Base-by-base conservation (phyloP, 2,888 invertebrate species). In the Dolichopus griseipennis region DNA sequence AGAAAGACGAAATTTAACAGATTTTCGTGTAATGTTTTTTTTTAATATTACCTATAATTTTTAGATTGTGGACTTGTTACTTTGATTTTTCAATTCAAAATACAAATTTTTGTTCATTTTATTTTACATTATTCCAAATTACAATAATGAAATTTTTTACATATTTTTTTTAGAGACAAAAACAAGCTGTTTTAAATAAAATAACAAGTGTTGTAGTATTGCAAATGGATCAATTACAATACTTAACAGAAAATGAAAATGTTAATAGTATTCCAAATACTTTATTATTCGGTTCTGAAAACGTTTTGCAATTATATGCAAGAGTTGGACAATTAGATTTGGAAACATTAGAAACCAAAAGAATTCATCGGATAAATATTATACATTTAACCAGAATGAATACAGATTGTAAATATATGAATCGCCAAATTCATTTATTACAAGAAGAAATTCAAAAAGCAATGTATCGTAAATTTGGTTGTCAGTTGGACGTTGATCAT, bases 181-280 rank as follows among this genome's bases (percentile, higher is more conserved):
- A 91, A 79, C 94, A 94, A 79, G 84, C 84, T 70, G 85, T 89
- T 76, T 79, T 95, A 76, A 95, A 95, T 75, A 87, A 92, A 68
- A 87, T 95, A 3, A 86, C 89, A 66, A 84, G 87, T 69, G 85
- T 88, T 4, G 85, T 91, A 0, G 81, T 91, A 9, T 75, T 93
- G 27, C 86, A 86, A 43, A 85, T 91, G 74, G 85, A 88, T 76
- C 92, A 92, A 76, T 81, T 92, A 27, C 85, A 86, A 74, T 83
- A 85, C 74, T 82, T 85, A 64, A 75, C 74, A 10, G 81, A 85
- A 7, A 83, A 84, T 0, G 78, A 83, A 0, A 83, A 83, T 1
- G 73, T 84, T 10, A 78, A 77, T 0, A 83, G 83, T 15, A 75
- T 83, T 41, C 74, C 77, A 27, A 75, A 82, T 34, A 83, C 85